Evolutionary conservation across 2,888 invertebrate species (phyloP), one percentile per base, ranked within the genome.

Genomic region (Luperina testacea): DNA sequence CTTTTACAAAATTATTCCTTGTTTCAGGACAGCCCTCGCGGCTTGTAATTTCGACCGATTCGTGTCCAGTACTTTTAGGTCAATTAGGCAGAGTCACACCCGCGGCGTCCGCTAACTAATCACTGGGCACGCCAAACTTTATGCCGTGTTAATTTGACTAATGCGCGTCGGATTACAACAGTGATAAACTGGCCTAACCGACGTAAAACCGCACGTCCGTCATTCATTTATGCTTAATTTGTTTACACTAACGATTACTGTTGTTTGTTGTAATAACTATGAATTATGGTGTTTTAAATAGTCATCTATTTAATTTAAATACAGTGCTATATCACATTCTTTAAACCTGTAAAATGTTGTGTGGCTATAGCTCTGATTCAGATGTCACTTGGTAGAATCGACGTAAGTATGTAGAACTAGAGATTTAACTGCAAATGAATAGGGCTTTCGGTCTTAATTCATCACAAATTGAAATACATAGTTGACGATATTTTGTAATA

Each of bases 121-220:
- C 96, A 96, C 95, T 88, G 94, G 95, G 92, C 95, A 93, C 95
- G 94, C 94, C 96, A 93, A 94, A 94, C 94, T 96, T 96, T 97
- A 96, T 95, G 93, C 95, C 95, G 96, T 97, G 97, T 97, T 97
- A 97, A 97, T 97, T 97, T 97, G 97, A 97, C 96, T 96, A 97
- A 97, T 97, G 97, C 95, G 94, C 92, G 92, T 92, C 93, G 94
- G 94, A 93, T 94, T 92, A 93, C 93, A 93, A 94, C 90, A 90
- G 92, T 93, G 94, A 93, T 95, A 95, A 94, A 94, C 94, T 92
- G 91, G 91, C 92, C 87, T 90, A 85, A 90, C 90, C 93, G 87
- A 91, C 89, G 90, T 90, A 92, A 92, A 90, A 91, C 88, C 88
- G 86, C 78, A 86, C 90, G 91, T 92, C 92, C 90, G 93, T 94